A percentile compares a stretch with the other conserved stretches of the same genome.
Conservation (phyloP, 2,113 vertebrate genomes). For the zebrafish (Danio rerio) region GRCz12tu NC_133193.1:36254001-36254500, state of each 20-base stretch:
- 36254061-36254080: constrained; percentile 49
- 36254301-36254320: constrained; percentile 62
- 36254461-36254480: constrained; percentile 42
- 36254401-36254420: constrained; percentile 47
- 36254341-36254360: constrained; percentile 61
- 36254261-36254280: constrained; percentile 62
- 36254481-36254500: constrained; percentile 50
- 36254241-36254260: not conserved
- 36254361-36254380: constrained; percentile 52
- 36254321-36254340: constrained; percentile 48
- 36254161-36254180: not conserved
- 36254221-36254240: not conserved
- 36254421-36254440: constrained; percentile 58
- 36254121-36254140: constrained; percentile 62
- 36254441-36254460: constrained; percentile 42
- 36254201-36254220: not conserved
- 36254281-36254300: constrained; percentile 65
- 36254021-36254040: not conserved
- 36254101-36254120: constrained; percentile 65
- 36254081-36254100: constrained; percentile 65
- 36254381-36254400: constrained; percentile 59
- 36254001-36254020: constrained; percentile 56
- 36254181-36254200: not conserved
- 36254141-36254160: constrained; percentile 60
- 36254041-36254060: constrained; percentile 34